Evolutionary conservation across 2,888 invertebrate genomes (phyloP).

Genomic region (Brassicogethes aeneus): DNA sequence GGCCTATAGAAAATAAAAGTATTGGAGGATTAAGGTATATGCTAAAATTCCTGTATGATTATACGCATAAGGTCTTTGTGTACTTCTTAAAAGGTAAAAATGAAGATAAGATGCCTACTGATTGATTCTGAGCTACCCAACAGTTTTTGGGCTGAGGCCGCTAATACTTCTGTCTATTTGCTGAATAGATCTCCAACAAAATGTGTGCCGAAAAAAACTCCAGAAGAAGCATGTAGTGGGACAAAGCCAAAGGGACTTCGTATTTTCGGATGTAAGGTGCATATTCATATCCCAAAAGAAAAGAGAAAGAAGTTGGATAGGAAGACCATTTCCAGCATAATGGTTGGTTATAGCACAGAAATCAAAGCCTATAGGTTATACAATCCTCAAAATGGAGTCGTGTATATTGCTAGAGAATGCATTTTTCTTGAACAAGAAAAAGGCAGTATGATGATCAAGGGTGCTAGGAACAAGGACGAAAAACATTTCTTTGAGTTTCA

Average conservation of each 20-base stretch:
- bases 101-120: too few species aligned
- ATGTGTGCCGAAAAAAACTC: too few species aligned
- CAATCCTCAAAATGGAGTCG: neutral
- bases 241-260: neutral
- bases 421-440: neutral
- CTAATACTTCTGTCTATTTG: conserved; percentile 4
- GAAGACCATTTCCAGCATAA: too few species aligned
- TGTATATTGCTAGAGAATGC: neutral
- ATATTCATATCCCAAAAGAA: neutral
- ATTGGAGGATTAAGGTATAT: conserved; percentile 20
- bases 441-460: neutral
- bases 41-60: conserved; percentile 28
- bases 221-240: too few species aligned
- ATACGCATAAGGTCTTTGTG: too few species aligned
- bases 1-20: conserved; percentile 19
- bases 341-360: neutral
- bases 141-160: conserved; percentile 8
- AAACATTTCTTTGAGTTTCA: too few species aligned
- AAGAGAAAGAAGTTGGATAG: neutral
- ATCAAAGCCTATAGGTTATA: neutral
- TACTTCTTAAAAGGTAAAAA: conserved; percentile 22
- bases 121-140: conserved; percentile 11
- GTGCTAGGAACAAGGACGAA: too few species aligned
- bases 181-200: too few species aligned
- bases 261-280: neutral